Percentiles rank a stretch among this genome's conserved stretches.
Evolutionary conservation across 1,140 invertebrate genomes (phyloP).

Genomic region (Melipona quadrifasciata): DNA sequence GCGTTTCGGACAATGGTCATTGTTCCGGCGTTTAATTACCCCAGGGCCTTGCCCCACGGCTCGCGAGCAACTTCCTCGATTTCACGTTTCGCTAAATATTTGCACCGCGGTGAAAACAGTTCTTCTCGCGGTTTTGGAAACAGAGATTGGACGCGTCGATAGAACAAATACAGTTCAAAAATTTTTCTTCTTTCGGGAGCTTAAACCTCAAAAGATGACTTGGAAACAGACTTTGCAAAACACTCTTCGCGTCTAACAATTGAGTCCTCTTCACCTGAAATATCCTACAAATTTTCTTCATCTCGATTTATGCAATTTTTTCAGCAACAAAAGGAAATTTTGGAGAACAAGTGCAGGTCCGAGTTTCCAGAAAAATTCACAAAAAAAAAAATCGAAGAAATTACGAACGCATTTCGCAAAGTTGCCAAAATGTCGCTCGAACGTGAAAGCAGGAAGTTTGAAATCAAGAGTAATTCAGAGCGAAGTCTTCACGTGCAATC

Average conservation of each 20-base stretch:
- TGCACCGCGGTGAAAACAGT: background rate
- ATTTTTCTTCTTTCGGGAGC: too few relatives aligned
- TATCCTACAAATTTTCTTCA: too few relatives aligned
- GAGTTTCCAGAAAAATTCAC: too few relatives aligned
- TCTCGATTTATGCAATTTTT: too few relatives aligned
- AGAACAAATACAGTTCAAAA: background rate
- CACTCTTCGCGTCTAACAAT: too few relatives aligned
- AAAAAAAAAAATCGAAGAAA: too few relatives aligned
- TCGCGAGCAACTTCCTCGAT: slow-evolving; percentile 28
- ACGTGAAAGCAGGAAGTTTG: background rate
- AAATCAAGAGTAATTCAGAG: slow-evolving; percentile 14
- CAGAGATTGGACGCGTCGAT: slow-evolving; percentile 23
- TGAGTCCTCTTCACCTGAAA: too few relatives aligned
- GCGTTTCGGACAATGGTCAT: slow-evolving; percentile 64
- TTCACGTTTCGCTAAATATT: background rate
- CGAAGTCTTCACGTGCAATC: background rate
- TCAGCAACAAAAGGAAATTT: too few relatives aligned
- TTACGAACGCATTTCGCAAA: background rate
- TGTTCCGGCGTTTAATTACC: slow-evolving; percentile 60
- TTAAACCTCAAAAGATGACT: too few relatives aligned
- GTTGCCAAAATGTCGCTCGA: background rate
- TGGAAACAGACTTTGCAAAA: too few relatives aligned
- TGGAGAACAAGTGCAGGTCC: too few relatives aligned
- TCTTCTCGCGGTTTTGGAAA: background rate
- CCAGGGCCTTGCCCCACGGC: background rate